Conservation (phyloP, 1,140 invertebrate genomes). For the Xylocopa sonorina region DNA sequence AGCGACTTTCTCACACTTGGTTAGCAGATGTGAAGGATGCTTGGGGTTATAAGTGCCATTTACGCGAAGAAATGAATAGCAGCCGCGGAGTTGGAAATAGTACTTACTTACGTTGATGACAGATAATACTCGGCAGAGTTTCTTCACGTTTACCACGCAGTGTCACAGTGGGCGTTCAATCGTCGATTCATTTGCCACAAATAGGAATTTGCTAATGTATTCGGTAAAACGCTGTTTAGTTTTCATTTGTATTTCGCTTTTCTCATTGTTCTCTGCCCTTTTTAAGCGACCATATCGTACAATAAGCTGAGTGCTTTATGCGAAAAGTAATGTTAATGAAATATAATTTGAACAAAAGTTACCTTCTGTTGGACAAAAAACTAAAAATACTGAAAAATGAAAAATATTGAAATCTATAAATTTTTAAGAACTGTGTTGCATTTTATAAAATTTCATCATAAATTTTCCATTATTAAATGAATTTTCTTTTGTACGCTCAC, state of each 20-base stretch:
- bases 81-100: not conserved
- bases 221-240: slow-evolving; percentile 4
- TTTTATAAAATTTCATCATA: too few relatives aligned
- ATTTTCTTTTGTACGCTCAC: too few relatives aligned
- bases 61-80: not conserved
- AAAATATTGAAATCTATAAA: too few relatives aligned
- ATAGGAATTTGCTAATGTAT: slow-evolving; percentile 10
- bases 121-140: not conserved
- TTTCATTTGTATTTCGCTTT: too few relatives aligned
- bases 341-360: too few relatives aligned
- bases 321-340: too few relatives aligned
- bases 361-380: too few relatives aligned
- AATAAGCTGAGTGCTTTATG: too few relatives aligned
- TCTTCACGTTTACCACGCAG: not conserved
- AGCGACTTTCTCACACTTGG: not conserved
- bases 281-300: too few relatives aligned
- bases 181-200: not conserved
- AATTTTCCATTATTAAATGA: too few relatives aligned
- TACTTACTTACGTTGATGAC: slow-evolving; percentile 1
- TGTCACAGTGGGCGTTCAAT: not conserved
- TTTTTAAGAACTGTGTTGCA: too few relatives aligned
- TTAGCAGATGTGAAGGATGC: not conserved
- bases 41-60: slow-evolving; percentile 8
- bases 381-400: too few relatives aligned
- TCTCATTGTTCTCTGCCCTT: not conserved